phyloP scores from a whole-genome alignment of 64 coral and sea anemone genomes.

The Stichodactyla helianthus region DNA sequence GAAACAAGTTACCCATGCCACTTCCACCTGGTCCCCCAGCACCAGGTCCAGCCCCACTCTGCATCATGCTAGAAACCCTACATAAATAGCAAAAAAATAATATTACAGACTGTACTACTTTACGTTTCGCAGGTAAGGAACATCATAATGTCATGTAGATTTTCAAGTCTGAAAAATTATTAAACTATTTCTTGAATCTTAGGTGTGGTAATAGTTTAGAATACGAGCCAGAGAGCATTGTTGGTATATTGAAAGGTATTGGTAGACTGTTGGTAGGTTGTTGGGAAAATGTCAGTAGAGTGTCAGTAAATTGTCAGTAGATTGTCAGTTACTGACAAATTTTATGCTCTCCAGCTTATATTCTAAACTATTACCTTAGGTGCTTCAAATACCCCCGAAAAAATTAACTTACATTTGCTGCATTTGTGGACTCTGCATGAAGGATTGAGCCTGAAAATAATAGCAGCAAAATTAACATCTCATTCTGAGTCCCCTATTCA shows the following conservation, averaged over 20 bases:
- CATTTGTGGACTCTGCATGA: slow-evolving; percentile 81
- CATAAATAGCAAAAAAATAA: not conserved
- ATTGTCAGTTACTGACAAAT: too few relatives aligned
- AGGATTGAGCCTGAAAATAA: slow-evolving; percentile 62
- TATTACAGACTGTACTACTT: not conserved
- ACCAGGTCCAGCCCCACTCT: not conserved
- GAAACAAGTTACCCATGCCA: slow-evolving; percentile 58
- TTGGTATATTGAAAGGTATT: too few relatives aligned
- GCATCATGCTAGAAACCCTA: slow-evolving; percentile 77
- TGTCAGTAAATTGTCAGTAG: too few relatives aligned
- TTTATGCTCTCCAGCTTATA: too few relatives aligned
- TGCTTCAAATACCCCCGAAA: too few relatives aligned
- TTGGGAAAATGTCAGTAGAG: too few relatives aligned
- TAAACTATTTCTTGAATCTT: too few relatives aligned
- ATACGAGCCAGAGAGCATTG: too few relatives aligned
- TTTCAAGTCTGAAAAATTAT: too few relatives aligned
- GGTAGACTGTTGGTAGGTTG: too few relatives aligned
- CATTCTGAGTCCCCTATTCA: not conserved
- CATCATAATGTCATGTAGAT: not conserved
- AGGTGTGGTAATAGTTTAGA: too few relatives aligned
- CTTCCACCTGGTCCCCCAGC: slow-evolving; percentile 18
- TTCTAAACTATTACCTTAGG: too few relatives aligned
- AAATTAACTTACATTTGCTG: slow-evolving; percentile 84
- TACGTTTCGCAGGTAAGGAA: not conserved
- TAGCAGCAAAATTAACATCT: not conserved